phyloP scores from a whole-genome alignment of 2,888 invertebrate genomes.

The Volucella inflata region DNA sequence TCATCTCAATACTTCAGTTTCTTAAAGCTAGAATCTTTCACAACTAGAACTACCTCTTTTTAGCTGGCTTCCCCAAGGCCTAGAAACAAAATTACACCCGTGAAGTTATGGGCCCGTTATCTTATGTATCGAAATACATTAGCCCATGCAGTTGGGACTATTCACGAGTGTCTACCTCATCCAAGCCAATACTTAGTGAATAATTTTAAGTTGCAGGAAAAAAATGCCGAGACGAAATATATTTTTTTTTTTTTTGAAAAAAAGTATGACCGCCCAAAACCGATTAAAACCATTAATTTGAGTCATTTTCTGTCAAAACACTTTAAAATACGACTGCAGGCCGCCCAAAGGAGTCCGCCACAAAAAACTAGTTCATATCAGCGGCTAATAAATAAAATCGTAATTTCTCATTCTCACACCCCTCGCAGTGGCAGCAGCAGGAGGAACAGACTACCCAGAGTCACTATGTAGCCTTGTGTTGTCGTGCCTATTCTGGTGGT shows the following conservation, averaged over 20 bases:
- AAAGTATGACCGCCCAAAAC: constrained; percentile 61
- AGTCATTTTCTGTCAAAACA: constrained; percentile 74
- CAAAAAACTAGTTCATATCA: constrained; percentile 73
- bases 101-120: no score
- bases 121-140: neutral
- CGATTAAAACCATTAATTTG: constrained; percentile 74
- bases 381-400: constrained; percentile 75
- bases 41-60: no score
- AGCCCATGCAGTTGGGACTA: neutral
- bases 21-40: no score
- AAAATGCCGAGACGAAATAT: neutral
- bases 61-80: no score
- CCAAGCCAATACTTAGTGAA: constrained; percentile 38
- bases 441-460: constrained; percentile 10
- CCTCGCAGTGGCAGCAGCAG: constrained; percentile 44
- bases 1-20: no score
- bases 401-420: constrained; percentile 75
- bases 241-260: constrained; percentile 3
- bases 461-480: neutral
- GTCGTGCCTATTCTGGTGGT: no score
- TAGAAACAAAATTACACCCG: no score
- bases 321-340: constrained; percentile 67
- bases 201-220: neutral
- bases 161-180: neutral
- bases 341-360: constrained; percentile 54